Percentiles rank a stretch among this genome's conserved stretches.
Conservation (phyloP, 2,888 invertebrate species). For the Trissolcus japonicus region DNA sequence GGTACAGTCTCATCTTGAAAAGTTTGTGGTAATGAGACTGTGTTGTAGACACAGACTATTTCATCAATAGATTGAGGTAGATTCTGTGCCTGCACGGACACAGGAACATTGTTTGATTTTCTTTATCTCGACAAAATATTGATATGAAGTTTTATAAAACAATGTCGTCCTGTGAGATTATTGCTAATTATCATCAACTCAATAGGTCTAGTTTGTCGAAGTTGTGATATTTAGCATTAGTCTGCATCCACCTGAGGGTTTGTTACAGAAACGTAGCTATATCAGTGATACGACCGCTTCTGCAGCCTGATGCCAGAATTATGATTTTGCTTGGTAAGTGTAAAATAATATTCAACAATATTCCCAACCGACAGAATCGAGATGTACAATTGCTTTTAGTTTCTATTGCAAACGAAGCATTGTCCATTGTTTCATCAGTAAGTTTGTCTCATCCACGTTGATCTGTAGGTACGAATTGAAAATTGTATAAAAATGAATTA, state of each 20-base stretch:
- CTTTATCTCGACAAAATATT: background rate
- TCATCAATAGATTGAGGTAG: slow-evolving; percentile 76
- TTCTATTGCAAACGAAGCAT: background rate
- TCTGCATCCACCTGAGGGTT: slow-evolving; percentile 80
- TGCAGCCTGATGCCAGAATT: slow-evolving; percentile 72
- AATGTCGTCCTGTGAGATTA: slow-evolving; percentile 73
- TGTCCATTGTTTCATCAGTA: background rate
- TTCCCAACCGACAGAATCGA: slow-evolving; percentile 6
- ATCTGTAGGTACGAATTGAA: background rate
- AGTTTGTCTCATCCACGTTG: background rate
- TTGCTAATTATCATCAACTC: slow-evolving; percentile 71
- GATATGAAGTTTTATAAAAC: slow-evolving; percentile 40
- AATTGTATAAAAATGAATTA: too few species aligned
- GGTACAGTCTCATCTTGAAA: slow-evolving; percentile 75
- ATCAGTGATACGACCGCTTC: slow-evolving; percentile 71
- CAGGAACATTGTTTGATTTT: slow-evolving; percentile 67
- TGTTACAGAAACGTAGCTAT: slow-evolving; percentile 79
- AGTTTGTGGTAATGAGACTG: slow-evolving; percentile 67
- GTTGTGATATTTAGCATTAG: slow-evolving; percentile 74
- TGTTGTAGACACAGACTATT: slow-evolving; percentile 79
- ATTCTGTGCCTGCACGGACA: slow-evolving; percentile 79
- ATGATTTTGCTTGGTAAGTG: slow-evolving; percentile 68
- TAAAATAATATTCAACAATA: slow-evolving; percentile 50
- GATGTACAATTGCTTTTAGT: background rate
- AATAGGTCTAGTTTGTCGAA: slow-evolving; percentile 41